phyloP scores from a whole-genome alignment of 2,113 vertebrate genomes.

The Sander lucioperca region DNA sequence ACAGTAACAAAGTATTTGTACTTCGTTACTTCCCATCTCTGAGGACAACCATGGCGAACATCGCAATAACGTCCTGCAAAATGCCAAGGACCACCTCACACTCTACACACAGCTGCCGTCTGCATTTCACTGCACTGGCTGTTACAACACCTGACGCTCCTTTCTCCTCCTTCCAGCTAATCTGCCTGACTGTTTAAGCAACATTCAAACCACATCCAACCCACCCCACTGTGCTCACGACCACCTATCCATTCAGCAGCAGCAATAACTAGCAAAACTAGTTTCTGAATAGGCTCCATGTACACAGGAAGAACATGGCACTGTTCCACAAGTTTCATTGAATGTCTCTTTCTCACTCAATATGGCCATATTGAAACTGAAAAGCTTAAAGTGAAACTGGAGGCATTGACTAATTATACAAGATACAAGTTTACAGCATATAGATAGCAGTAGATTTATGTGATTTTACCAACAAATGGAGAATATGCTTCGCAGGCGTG shows the following conservation, averaged over 20 bases:
- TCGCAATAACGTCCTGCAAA: constrained; percentile 59
- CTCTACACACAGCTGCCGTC: constrained; percentile 38
- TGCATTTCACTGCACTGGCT: constrained; percentile 7
- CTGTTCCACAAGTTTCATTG: neutral
- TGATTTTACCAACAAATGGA: neutral
- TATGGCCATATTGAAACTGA: neutral
- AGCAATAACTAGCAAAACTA: too few species aligned
- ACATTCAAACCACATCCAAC: neutral
- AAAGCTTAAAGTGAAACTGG: neutral
- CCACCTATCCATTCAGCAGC: neutral
- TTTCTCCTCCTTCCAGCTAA: neutral
- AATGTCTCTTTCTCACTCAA: neutral
- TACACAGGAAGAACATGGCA: neutral
- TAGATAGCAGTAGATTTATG: neutral
- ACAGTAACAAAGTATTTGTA: too few species aligned
- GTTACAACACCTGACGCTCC: neutral
- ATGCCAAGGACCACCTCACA: constrained; percentile 73
- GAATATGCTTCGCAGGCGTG: neutral
- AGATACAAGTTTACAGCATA: neutral
- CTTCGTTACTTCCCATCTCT: too few species aligned
- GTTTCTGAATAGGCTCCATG: neutral
- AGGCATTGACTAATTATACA: neutral
- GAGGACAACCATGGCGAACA: too few species aligned
- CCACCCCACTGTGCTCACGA: neutral
- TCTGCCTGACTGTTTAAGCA: neutral